Conservation (phyloP, 2,797 vertebrate species). For the Monodelphis domestica region DNA sequence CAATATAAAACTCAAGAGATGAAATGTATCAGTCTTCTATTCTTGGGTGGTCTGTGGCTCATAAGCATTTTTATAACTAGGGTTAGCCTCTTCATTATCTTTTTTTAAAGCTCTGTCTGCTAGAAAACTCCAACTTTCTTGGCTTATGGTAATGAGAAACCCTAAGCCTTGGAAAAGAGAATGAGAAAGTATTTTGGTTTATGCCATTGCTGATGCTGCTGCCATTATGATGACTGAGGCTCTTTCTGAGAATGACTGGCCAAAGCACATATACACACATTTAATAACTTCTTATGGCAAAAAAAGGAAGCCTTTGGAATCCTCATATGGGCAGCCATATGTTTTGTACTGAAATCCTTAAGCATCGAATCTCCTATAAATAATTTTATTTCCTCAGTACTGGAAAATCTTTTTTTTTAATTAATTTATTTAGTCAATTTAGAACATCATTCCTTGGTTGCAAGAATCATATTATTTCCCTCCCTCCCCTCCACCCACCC, state of each 20-base stretch:
- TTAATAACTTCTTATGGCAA: background rate
- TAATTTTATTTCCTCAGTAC: background rate
- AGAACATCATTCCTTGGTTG: too few relatives aligned
- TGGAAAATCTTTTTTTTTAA: background rate
- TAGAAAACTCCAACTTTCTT: background rate
- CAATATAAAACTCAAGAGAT: background rate
- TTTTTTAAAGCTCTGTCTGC: background rate
- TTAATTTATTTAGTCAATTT: too few relatives aligned
- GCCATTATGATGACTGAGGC: background rate
- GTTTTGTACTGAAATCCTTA: background rate
- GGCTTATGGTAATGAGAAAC: background rate
- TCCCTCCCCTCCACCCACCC: too few relatives aligned
- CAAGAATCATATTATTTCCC: too few relatives aligned
- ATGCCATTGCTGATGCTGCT: background rate
- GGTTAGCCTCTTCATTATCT: background rate
- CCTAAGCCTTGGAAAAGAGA: background rate
- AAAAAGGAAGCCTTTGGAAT: background rate
- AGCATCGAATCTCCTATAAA: background rate
- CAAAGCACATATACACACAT: background rate
- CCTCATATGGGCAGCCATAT: background rate
- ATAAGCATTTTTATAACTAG: background rate
- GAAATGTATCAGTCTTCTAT: background rate
- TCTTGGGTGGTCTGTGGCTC: background rate
- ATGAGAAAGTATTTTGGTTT: background rate
- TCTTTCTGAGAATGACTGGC: background rate